These are phyloP conservation scores for Setipinna tenuifilis DNA, from an alignment of 2,797 vertebrate genomes.

Conservation along the genomic window DNA sequence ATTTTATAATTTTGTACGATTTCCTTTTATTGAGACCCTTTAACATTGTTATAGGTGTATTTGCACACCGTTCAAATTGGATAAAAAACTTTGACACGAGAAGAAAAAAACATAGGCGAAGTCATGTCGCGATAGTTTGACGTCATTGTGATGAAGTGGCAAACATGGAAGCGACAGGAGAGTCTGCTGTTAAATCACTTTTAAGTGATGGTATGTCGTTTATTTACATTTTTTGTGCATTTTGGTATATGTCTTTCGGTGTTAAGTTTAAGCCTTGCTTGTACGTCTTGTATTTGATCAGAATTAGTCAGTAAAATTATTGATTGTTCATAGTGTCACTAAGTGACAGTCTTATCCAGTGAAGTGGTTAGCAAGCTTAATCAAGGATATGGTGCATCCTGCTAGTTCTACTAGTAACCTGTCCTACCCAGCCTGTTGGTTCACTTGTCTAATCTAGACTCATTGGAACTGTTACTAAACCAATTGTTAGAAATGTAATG, in stretches of 20 bases:
- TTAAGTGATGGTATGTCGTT: conserved; percentile 70
- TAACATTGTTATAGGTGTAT: no score
- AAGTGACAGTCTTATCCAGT: not conserved
- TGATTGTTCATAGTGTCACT: not conserved
- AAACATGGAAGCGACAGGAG: conserved; percentile 83
- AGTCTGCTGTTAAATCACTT: conserved; percentile 63
- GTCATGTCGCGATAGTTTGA: conserved; percentile 38
- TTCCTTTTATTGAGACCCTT: not conserved
- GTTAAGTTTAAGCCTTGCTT: not conserved
- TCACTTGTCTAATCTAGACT: not conserved
- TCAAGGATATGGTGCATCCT: not conserved
- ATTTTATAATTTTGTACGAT: not conserved
- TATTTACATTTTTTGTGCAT: not conserved
- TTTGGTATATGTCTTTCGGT: not conserved
- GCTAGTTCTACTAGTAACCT: not conserved
- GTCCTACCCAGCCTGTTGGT: not conserved
- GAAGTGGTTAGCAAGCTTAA: not conserved
- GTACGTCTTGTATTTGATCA: not conserved
- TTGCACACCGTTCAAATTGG: not conserved
- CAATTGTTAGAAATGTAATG: not conserved
- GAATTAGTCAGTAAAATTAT: not conserved
- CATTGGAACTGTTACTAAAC: not conserved
- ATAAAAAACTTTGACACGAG: not conserved
- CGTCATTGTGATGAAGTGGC: conserved; percentile 68
- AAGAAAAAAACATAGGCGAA: not conserved